Percentiles rank a stretch among this genome's conserved stretches.
phyloP scores from a whole-genome alignment of 2,797 vertebrate genomes.

The Labroides dimidiatus region DNA sequence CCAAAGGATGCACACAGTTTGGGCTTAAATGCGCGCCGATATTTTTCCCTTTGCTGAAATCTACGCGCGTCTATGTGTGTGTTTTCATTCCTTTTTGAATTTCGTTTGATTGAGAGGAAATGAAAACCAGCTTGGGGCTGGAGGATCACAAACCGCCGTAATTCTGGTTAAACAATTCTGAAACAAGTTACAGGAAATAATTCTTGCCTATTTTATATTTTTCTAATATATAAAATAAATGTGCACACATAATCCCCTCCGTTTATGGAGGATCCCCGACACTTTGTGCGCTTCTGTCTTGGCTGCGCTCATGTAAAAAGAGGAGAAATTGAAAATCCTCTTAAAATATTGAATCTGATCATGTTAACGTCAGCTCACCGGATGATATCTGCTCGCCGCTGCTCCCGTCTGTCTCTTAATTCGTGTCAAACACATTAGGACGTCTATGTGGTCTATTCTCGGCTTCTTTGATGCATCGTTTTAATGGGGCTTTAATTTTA shows the following conservation, averaged over 20 bases:
- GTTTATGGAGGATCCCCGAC: background rate
- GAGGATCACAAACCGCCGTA: too few species aligned
- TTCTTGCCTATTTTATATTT: background rate
- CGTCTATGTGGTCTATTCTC: conserved; percentile 49
- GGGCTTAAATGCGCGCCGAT: conserved; percentile 2
- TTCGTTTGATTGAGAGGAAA: background rate
- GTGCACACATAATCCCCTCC: background rate
- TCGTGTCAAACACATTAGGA: conserved; percentile 50
- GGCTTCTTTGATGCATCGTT: conserved; percentile 60
- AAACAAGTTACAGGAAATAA: background rate
- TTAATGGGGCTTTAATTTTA: conserved; percentile 65
- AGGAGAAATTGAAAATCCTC: background rate
- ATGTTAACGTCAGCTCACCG: background rate
- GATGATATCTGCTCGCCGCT: conserved; percentile 9
- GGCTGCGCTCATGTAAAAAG: background rate
- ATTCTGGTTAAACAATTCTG: too few species aligned
- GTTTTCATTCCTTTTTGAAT: background rate
- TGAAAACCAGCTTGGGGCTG: background rate
- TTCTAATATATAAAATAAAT: background rate
- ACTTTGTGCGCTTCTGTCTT: background rate
- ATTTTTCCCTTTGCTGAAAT: background rate
- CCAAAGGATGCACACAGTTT: conserved; percentile 45
- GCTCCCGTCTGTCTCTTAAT: conserved; percentile 18
- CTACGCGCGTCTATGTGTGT: background rate
- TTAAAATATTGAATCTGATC: background rate